Base-by-base conservation (phyloP, 2,113 vertebrate genomes). In the Crotophaga sulcirostris region DNA sequence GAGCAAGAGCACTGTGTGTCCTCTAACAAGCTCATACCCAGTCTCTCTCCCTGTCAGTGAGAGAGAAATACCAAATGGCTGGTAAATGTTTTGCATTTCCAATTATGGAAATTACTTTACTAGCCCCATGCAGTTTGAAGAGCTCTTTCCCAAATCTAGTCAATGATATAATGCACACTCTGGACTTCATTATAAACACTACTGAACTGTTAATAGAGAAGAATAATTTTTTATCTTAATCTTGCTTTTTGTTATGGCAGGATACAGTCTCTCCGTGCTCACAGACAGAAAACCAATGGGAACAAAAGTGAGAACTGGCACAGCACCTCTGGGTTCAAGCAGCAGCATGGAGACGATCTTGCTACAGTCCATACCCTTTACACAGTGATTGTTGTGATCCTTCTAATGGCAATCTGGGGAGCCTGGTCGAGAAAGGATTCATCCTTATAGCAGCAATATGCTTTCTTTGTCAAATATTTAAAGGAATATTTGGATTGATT, bases 241-340 rank as follows among this genome's bases (percentile, higher is more conserved):
- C n/a, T 79, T 87, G 29, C 55, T 93, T 93, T 96, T 91, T 89
- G 17, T 94, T 94, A 91, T 63, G 83, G 68, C 94, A 98, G 97
- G 88, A 98, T 98, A 95, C 98, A 98, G 55, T 97, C 97, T 68
- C 97, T 98, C 29, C 97, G 97, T 44, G 96, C 98, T 89, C 97
- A 97, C 94, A 97, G 97, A 51, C 93, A 91, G 45, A 97, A 97
- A 94, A 33, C 56, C 63, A 91, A 67, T 16, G 80, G 81, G 51
- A 94, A 47, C 51, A 87, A 29, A 72, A 77, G 49, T 54, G 97
- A 97, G 36, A 96, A 83, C 51, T 86, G 94, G 93, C 90, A 96
- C 21, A 91, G 81, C 82, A 84, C 81, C 28, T 93, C 97, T 66
- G 82, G 72, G 62, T 96, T 92, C 74, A 78, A 87, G 74, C 33